Base-by-base conservation (phyloP, 2,888 invertebrate species). In the Acanthacorydalis orientalis region DNA sequence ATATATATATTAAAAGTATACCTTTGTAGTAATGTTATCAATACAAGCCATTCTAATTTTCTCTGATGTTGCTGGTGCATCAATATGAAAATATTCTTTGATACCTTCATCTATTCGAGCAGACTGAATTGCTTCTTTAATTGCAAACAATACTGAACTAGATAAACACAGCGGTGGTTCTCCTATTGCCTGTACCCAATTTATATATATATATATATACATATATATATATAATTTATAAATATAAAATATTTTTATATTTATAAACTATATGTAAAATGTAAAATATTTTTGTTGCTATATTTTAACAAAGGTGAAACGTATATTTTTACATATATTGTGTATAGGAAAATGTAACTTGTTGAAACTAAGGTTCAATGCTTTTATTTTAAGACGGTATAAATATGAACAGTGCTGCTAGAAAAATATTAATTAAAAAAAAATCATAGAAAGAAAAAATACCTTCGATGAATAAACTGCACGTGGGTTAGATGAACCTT, bases 401-500 rank as follows among this genome's bases (percentile, higher is more conserved):
- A n/a, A n/a, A n/a, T n/a, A n/a, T n/a, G n/a, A 23, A 23, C 6
- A 23, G 6, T 23, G 23, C 6, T 23, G 2, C 6, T 23, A 4
- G 23, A 23, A 23, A 23, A 23, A 23, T 23, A 23, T 23, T 23
- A 23, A 23, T 23, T 23, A 6, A 23, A 23, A 23, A 4, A 23
- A 23, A 23, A 23, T 23, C 23, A 23, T n/a, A n/a, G n/a, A n/a
- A n/a, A n/a, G n/a, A n/a, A n/a, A n/a, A n/a, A n/a, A 59, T 63
- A 88, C 92, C 80, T 96, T 96, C 1, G 95, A 96, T 0, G 95
- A 93, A 64, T 86, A 95, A 7, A 96, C 87, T 15, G 93, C 95
- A 58, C 83, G 74, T 0, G 85, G 84, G 69, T 96, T 96, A 1
- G 87, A 77, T 32, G 84, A 81, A n/a, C 88, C 90, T 60, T 89